Evolutionary conservation across 30 jellyfish, hydroid and myxozoan genomes (phyloP), one percentile per base, ranked within the genome.

Genomic region (Nemopilema nomurai): DNA sequence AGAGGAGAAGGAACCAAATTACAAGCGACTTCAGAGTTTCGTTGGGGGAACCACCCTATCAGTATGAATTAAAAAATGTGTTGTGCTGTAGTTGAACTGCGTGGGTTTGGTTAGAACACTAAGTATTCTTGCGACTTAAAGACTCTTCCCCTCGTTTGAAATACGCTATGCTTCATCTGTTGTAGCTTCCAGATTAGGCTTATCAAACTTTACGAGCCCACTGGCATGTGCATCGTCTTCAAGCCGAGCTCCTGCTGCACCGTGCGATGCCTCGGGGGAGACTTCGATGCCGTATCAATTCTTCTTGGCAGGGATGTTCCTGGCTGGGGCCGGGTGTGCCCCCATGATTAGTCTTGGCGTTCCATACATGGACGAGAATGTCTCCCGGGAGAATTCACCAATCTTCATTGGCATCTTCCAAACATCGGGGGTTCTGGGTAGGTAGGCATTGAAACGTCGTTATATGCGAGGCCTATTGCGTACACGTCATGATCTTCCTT

Each of bases 291-390:
- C 73, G 62, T 87, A 87, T 64, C 83, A 69, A 0, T 49, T 87
- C 0, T 87, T 87, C 69, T 28, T 67, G 16, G 49, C 74, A n/a
- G 96, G 82, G 26, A 87, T 87, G 96, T 72, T 87, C 20, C 51
- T 87, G 1, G 89, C 90, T 18, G 96, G 96, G 9, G 90, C 88
- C 1, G 96, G 96, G 6, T 78, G 90, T 62, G 51, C 98, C 26
- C 98, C 98, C 13, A 72, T 92, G 83, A 21, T 76, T 28, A 77
- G 96, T 17, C 83, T 92, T 24, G 98, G 98, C 8, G 66, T 91
- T 8, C 90, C 98, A 21, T 87, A 27, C 67, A 8, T 92, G 57
- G 98, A 92, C 57, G 97, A 92, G 68, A 92, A 83, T 78, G 97
- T 87, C 49, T 80, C 93, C 8, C 80, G 72, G 28, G 33, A 65